phyloP scores from a whole-genome alignment of 2,888 invertebrate genomes.

The Lathronympha strigana region DNA sequence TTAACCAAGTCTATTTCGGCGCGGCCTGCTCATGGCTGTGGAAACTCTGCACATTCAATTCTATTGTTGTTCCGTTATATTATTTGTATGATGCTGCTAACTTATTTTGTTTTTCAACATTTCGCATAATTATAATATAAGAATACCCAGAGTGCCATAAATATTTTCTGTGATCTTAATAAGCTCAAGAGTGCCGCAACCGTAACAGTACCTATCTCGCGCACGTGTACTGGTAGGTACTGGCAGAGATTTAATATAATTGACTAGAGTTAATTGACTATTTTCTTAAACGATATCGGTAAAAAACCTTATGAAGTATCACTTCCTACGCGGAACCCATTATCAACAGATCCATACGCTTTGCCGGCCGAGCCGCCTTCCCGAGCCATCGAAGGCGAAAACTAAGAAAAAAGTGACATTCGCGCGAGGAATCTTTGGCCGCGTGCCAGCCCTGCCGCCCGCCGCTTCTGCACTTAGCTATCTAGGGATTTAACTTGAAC shows the following conservation, averaged over 20 bases:
- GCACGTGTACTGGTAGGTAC: no score
- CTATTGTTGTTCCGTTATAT: no score
- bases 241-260: no score
- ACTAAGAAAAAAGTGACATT: slow-evolving; percentile 68
- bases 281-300: no score
- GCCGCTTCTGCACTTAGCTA: slow-evolving; percentile 46
- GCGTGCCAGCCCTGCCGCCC: slow-evolving; percentile 61
- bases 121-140: no score
- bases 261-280: no score
- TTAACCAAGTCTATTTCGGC: slow-evolving; percentile 16
- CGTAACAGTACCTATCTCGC: no score
- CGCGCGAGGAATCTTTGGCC: slow-evolving; percentile 67
- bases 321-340: slow-evolving; percentile 19
- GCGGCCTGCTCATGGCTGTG: slow-evolving; percentile 5
- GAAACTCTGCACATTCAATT: slow-evolving; percentile 20
- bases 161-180: no score
- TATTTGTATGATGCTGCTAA: no score
- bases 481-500: slow-evolving; percentile 18
- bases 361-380: slow-evolving; percentile 42
- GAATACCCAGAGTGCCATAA: no score
- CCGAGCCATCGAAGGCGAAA: slow-evolving; percentile 60
- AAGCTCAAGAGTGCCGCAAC: no score
- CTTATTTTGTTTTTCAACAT: no score
- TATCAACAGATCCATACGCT: slow-evolving; percentile 5
- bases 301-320: background rate